Evolutionary conservation across 2,113 vertebrate genomes (phyloP).

Genomic region (Prolemur simus): DNA sequence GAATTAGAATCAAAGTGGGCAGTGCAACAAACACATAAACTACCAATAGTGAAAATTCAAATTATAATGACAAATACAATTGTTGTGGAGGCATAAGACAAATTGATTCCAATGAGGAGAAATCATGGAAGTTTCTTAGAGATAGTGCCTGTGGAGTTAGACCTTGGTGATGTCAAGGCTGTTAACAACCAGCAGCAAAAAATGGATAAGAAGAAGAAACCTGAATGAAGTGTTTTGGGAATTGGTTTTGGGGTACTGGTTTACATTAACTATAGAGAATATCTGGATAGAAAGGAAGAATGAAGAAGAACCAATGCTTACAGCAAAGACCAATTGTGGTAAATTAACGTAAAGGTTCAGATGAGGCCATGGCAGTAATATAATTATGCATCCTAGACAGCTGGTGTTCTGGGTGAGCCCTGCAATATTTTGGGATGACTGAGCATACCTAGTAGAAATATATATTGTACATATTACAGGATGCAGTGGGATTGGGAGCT

Average conservation of each 20-base stretch:
- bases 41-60: not conserved
- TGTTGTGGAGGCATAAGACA: not conserved
- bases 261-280: not conserved
- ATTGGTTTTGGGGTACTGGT: not conserved
- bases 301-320: not conserved
- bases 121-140: not conserved
- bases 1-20: not conserved
- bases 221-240: not conserved
- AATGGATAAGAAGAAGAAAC: not conserved
- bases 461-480: not conserved
- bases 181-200: not conserved
- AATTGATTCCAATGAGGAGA: not conserved
- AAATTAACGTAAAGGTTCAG: not conserved
- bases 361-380: not conserved
- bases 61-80: not conserved
- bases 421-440: not conserved
- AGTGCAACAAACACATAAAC: not conserved
- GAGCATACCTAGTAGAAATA: not conserved
- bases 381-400: not conserved
- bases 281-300: not conserved
- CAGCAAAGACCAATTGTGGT: not conserved
- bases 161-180: not conserved
- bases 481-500: not conserved
- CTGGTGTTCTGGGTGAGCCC: not conserved
- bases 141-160: not conserved